These are phyloP conservation scores for Talpa occidentalis DNA, from an alignment of 2,113 vertebrate species.

Conservation along the genomic window DNA sequence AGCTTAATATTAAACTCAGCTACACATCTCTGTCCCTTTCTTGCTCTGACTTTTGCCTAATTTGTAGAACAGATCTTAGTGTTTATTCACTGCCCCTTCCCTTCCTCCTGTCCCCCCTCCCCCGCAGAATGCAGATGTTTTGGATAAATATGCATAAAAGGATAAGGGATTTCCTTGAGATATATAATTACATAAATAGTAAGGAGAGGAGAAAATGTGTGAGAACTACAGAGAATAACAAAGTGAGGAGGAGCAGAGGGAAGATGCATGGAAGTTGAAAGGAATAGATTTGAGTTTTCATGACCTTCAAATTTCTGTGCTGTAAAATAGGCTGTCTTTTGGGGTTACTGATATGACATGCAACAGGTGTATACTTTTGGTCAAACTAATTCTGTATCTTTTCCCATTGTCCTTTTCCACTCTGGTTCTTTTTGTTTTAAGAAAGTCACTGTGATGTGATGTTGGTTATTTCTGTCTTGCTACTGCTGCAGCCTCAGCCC, in stretches of 20 bases:
- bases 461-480: not conserved
- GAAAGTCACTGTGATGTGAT: not conserved
- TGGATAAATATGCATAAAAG: not conserved
- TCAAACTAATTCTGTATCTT: not conserved
- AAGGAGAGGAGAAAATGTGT: not conserved
- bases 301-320: not conserved
- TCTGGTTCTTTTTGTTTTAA: not conserved
- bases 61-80: not conserved
- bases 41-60: not conserved
- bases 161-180: not conserved
- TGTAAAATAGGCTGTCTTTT: not conserved
- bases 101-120: fast-evolving
- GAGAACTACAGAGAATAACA: not conserved
- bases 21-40: not conserved
- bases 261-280: not conserved
- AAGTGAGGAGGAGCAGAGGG: not conserved
- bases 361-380: not conserved
- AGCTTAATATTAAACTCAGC: constrained; percentile 21
- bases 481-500: not conserved
- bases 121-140: not conserved
- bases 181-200: not conserved
- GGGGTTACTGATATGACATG: not conserved
- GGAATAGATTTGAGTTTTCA: not conserved
- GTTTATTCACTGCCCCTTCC: not conserved
- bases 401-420: not conserved